A percentile compares a stretch with the other conserved stretches of the same genome.
phyloP scores from a whole-genome alignment of 2,113 vertebrate species.

The Hyla sarda region DNA sequence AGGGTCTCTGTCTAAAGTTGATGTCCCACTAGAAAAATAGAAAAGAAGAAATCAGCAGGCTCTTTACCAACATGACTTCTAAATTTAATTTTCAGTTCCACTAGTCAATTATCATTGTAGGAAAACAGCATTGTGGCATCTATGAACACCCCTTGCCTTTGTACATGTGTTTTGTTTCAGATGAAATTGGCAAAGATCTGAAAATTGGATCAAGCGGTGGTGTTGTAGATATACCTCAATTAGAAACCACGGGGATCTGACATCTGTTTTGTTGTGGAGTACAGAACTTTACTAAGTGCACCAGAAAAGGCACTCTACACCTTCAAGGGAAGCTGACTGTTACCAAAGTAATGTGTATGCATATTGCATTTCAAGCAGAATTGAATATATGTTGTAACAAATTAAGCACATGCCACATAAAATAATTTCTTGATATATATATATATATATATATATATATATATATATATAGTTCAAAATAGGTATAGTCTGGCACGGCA shows the following conservation, averaged over 20 bases:
- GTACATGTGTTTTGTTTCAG: background rate
- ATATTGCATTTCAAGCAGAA: background rate
- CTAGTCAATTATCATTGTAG: slow-evolving; percentile 2
- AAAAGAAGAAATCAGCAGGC: background rate
- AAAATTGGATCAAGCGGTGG: background rate
- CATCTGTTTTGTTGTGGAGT: background rate
- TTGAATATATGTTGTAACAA: background rate
- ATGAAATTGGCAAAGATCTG: background rate
- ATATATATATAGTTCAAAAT: too few species aligned
- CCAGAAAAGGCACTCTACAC: background rate
- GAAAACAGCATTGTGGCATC: background rate
- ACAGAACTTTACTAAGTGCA: background rate
- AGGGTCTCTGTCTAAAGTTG: background rate
- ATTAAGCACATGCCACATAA: too few species aligned
- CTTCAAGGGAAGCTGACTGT: background rate
- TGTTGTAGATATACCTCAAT: background rate
- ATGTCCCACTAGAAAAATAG: background rate
- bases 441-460: too few species aligned
- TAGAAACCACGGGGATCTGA: background rate
- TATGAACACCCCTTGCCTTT: background rate
- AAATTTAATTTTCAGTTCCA: slow-evolving; percentile 5
- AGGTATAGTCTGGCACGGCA: too few species aligned
- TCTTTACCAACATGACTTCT: background rate
- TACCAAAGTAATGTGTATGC: background rate
- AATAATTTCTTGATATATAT: too few species aligned